Evolutionary conservation across 2,797 vertebrate genomes (phyloP).

Genomic region (Stomatorhinus walkeri): DNA sequence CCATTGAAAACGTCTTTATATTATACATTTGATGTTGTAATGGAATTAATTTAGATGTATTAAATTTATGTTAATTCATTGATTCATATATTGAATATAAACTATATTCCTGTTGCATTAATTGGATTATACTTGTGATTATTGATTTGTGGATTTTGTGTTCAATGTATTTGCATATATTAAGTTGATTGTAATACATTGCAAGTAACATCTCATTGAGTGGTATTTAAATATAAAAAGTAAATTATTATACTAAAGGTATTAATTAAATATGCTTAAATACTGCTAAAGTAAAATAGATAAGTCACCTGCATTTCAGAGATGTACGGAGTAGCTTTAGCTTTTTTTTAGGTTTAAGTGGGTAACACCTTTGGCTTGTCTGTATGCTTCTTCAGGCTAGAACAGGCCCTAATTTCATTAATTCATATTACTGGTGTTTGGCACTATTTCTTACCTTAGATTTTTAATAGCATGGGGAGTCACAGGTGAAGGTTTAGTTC

Average conservation of each 20-base stretch:
- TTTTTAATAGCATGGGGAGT: neutral
- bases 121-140: neutral
- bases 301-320: neutral
- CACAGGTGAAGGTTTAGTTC: neutral
- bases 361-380: neutral
- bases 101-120: neutral
- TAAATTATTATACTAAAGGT: neutral
- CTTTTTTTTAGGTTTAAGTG: too few relatives aligned
- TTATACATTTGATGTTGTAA: neutral
- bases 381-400: neutral
- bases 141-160: neutral
- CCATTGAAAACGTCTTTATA: neutral
- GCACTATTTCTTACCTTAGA: neutral
- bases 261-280: neutral
- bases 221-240: neutral
- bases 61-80: neutral
- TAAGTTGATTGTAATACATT: neutral
- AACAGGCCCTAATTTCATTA: neutral
- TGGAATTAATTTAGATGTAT: neutral
- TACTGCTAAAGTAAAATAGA: neutral
- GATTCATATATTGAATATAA: neutral
- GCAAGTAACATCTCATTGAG: neutral
- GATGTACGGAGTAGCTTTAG: too few relatives aligned
- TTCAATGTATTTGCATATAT: neutral
- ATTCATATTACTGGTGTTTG: neutral